Conservation (phyloP, 2,113 vertebrate genomes). For the Cyanoramphus novaezelandiae region DNA sequence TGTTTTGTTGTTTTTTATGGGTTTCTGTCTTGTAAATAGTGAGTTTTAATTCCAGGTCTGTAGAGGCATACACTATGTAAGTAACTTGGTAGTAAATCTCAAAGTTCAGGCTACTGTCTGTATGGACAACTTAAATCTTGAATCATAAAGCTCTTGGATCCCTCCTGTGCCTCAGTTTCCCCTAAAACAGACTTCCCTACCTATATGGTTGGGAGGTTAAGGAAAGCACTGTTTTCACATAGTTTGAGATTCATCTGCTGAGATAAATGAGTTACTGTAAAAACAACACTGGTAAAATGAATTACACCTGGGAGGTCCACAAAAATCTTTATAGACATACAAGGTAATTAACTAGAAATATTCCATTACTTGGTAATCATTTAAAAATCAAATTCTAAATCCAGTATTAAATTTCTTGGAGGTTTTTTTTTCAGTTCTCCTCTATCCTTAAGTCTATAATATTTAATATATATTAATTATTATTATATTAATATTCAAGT, state of each 20-base stretch:
- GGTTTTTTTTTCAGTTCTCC: not conserved
- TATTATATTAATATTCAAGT: not conserved
- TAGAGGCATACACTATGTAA: not conserved
- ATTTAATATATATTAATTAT: not conserved
- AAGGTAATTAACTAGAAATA: not conserved
- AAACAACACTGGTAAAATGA: not conserved
- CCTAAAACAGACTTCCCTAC: rapidly evolving
- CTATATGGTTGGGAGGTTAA: not conserved
- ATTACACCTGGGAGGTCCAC: not conserved
- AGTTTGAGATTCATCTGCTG: not conserved
- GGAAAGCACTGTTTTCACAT: not conserved
- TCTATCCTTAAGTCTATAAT: not conserved
- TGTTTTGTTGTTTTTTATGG: not conserved
- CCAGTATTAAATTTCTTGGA: not conserved
- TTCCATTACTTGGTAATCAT: not conserved
- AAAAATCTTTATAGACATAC: not conserved
- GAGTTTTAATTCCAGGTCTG: not conserved
- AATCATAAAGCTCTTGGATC: not conserved
- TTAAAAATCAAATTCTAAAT: not conserved
- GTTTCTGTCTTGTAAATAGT: not conserved
- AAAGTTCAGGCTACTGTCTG: not conserved
- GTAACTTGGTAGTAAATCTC: not conserved
- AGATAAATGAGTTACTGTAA: not conserved
- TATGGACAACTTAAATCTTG: not conserved
- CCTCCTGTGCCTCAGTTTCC: not conserved